Evolutionary conservation across 2,113 vertebrate species (phyloP).

Genomic region (Bos indicus): DNA sequence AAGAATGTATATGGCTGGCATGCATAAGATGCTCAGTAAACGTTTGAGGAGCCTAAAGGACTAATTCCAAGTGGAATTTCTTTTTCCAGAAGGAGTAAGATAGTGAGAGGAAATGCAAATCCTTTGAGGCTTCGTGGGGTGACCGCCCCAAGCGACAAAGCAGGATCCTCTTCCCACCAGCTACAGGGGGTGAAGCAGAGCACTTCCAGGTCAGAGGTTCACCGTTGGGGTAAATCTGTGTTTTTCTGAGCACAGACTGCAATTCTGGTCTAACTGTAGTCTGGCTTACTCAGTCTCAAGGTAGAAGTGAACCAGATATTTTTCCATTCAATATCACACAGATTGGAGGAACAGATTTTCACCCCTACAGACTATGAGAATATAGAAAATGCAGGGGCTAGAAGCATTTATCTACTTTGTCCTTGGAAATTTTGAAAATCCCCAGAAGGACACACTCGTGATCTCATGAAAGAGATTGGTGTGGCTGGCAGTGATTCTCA

Average conservation of each 20-base stretch:
- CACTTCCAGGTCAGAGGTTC: not conserved
- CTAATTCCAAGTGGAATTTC: not conserved
- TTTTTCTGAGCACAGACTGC: not conserved
- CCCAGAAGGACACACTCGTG: not conserved
- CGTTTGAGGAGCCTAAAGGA: not conserved
- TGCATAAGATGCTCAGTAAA: not conserved
- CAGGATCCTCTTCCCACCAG: not conserved
- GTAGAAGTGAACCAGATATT: not conserved
- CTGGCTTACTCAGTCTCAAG: not conserved
- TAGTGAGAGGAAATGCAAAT: not conserved
- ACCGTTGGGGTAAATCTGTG: not conserved
- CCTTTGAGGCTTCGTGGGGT: not conserved
- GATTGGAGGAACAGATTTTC: not conserved
- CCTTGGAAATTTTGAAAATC: not conserved
- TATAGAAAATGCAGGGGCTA: not conserved
- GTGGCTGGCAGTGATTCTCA: not conserved
- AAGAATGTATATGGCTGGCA: not conserved
- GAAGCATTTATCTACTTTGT: not conserved
- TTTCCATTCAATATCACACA: not conserved
- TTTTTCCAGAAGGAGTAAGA: not conserved
- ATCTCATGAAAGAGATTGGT: not conserved
- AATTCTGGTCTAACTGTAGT: not conserved
- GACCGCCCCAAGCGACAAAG: not conserved
- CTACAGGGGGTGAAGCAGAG: not conserved
- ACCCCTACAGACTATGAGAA: not conserved